Evolutionary conservation across 2,113 vertebrate genomes (phyloP).

Genomic region (Brienomyrus longianalis): DNA sequence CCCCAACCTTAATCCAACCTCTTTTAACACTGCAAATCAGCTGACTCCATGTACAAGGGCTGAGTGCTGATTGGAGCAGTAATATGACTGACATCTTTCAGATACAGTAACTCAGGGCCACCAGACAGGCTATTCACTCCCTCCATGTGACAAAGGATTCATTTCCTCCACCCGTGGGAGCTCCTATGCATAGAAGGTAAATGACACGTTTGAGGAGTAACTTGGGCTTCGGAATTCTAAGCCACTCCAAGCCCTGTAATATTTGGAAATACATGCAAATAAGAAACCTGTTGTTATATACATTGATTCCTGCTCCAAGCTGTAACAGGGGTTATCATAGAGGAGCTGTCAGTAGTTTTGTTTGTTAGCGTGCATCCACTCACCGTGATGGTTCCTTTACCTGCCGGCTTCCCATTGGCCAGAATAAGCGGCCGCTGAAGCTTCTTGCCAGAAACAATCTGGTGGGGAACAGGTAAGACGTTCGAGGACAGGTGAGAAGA

Average conservation of each 20-base stretch:
- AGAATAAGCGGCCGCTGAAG: constrained; percentile 78
- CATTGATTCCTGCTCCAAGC: neutral
- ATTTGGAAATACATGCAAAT: neutral
- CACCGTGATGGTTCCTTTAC: constrained; percentile 90
- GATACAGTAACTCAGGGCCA: neutral
- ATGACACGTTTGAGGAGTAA: neutral
- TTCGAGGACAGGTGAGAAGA: neutral
- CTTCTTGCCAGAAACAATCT: constrained; percentile 99
- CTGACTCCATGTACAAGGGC: neutral
- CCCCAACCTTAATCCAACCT: neutral
- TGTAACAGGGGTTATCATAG: neutral
- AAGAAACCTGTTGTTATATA: neutral
- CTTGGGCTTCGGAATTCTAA: neutral
- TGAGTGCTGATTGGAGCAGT: neutral
- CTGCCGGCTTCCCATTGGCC: constrained; percentile 90
- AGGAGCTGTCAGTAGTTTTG: neutral
- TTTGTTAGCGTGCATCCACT: neutral
- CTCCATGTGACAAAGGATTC: neutral
- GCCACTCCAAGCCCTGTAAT: neutral
- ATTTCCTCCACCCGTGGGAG: neutral
- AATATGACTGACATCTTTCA: neutral
- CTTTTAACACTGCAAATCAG: neutral
- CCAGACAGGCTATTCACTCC: neutral
- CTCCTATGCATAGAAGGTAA: neutral
- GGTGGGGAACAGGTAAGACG: neutral